These are phyloP conservation scores for Anguilla anguilla DNA, from an alignment of 2,797 vertebrate species.

Conservation along the genomic window DNA sequence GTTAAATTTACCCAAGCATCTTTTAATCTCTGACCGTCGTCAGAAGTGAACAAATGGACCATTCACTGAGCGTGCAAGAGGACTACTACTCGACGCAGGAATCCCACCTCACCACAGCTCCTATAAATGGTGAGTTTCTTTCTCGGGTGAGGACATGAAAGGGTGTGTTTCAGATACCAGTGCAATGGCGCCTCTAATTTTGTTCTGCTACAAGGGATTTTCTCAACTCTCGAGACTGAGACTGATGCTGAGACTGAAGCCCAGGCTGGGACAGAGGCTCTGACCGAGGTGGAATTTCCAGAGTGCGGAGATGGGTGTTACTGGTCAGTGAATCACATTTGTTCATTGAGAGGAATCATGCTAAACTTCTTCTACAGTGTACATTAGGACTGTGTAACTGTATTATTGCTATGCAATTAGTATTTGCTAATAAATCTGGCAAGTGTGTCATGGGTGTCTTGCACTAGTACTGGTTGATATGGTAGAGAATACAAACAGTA, in stretches of 20 bases:
- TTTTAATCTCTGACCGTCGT: neutral
- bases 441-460: neutral
- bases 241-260: slow-evolving; percentile 8
- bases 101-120: slow-evolving; percentile 50
- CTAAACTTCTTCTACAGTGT: neutral
- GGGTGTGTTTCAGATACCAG: slow-evolving; percentile 26
- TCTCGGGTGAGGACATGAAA: slow-evolving; percentile 19
- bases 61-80: slow-evolving; percentile 59
- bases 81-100: slow-evolving; percentile 48
- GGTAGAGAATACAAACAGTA: neutral
- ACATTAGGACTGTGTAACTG: neutral
- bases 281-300: slow-evolving; percentile 54
- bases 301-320: slow-evolving; percentile 57
- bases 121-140: slow-evolving; percentile 59
- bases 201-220: slow-evolving; percentile 57
- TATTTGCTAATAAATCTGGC: neutral
- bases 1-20: slow-evolving; percentile 6
- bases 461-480: neutral
- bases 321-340: slow-evolving; percentile 61
- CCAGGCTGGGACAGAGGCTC: slow-evolving; percentile 48
- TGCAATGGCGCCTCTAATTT: slow-evolving; percentile 22
- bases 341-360: neutral
- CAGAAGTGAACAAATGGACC: slow-evolving; percentile 14
- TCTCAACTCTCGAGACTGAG: slow-evolving; percentile 54
- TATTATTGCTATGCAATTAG: too few species aligned